Evolutionary conservation across 1,140 invertebrate genomes (phyloP), one percentile per base, ranked within the genome.

Genomic region (Drosophila saltans): DNA sequence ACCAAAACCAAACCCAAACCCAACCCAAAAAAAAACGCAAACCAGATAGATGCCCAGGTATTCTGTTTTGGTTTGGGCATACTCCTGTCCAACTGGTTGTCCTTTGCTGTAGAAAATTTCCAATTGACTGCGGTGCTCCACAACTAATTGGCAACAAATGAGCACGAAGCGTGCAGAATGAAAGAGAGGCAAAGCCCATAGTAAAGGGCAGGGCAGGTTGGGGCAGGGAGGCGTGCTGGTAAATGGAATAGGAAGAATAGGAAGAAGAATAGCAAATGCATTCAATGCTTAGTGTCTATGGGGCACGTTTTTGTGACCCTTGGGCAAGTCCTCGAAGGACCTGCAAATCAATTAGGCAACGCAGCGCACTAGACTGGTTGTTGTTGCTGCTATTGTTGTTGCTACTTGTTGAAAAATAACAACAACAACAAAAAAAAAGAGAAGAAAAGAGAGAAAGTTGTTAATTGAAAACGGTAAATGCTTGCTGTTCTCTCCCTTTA

Each of bases 71-170:
- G 45, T 52, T 39, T 6, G 11, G 33, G 3, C 33, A 36, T 7
- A 36, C 0, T 11, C n/a, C 28, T 21, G 26, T 11, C 24, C 26
- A 24, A 8, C 28, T 52, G 28, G 28, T 30, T 28, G 30, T 65
- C 60, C 28, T 40, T 3, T 16, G 16, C 71, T 70, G 61, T 61
- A 60, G 79, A 76, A 80, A 89, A 76, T 89, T 89, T 89, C 84
- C 84, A 89, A 89, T 89, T 79, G 84, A 83, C 84, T 84, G 80
- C 85, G 85, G 82, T 90, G 77, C 69, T 83, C 80, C 74, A 76
- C 84, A 89, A 89, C 85, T 89, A 89, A 89, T 89, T 89, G 84
- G 77, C 84, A 89, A 89, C 84, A 89, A 89, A 89, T 89, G 84
- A 89, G 84, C 78, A 80, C 84, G 78, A 75, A 73, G 69, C 65